Evolutionary conservation across 2,888 invertebrate genomes (phyloP).

Genomic region (Drosophila ezoana): DNA sequence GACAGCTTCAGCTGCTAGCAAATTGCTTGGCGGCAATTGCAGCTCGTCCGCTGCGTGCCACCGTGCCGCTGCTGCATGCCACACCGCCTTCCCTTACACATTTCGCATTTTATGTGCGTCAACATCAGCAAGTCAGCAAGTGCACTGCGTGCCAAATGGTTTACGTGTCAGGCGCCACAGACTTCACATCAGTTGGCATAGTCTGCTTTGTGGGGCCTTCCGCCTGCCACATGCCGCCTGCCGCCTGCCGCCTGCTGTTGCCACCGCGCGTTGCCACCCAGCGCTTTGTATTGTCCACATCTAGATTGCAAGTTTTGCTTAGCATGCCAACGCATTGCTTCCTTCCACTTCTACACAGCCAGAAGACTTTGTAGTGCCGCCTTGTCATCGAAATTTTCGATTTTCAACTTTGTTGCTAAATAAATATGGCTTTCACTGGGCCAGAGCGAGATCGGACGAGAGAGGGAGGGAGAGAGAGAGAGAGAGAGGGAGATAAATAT

Average conservation of each 20-base stretch:
- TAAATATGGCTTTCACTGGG: conserved; percentile 36
- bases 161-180: conserved; percentile 72
- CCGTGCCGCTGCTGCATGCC: conserved; percentile 1
- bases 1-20: conserved; percentile 48
- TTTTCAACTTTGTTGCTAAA: conserved; percentile 61
- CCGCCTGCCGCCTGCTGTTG: neutral
- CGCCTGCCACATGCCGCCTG: no score
- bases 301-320: conserved; percentile 43
- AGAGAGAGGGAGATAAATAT: neutral
- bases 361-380: conserved; percentile 42
- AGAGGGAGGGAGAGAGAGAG: no score
- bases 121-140: conserved; percentile 73
- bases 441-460: neutral
- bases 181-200: conserved; percentile 40
- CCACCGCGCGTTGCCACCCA: conserved; percentile 4
- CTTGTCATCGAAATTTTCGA: conserved; percentile 57
- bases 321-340: conserved; percentile 35
- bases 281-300: conserved; percentile 45
- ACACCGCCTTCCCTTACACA: conserved; percentile 39
- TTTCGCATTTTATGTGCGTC: conserved; percentile 78
- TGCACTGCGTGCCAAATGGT: conserved; percentile 80
- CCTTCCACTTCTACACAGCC: neutral
- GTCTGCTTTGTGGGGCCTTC: conserved; percentile 28
- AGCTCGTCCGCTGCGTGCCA: conserved; percentile 1
- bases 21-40: conserved; percentile 69